A percentile compares a stretch with the other conserved stretches of the same genome.
Conservation (phyloP, 2,797 vertebrate genomes). For the Centroberyx gerrardi region DNA sequence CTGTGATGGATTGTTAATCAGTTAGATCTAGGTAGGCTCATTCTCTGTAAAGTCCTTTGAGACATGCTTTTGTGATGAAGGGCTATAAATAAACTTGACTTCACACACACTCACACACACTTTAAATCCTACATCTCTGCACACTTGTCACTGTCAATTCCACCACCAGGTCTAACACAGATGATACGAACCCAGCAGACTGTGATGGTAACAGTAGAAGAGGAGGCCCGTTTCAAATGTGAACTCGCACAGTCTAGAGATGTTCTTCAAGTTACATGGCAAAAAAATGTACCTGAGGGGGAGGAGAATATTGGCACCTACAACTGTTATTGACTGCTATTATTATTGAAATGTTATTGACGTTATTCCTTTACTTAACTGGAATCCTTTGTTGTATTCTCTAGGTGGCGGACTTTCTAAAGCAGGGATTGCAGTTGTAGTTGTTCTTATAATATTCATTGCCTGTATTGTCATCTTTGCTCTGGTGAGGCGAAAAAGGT, state of each 20-base stretch:
- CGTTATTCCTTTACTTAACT: background rate
- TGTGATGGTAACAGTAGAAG: slow-evolving; percentile 7
- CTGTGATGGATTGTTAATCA: too few relatives aligned
- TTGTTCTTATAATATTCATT: accelerated
- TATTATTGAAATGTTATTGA: background rate
- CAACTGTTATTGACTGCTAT: background rate
- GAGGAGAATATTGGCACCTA: slow-evolving; percentile 28
- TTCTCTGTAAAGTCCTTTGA: too few relatives aligned
- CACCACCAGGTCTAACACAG: slow-evolving; percentile 12
- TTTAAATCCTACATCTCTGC: too few relatives aligned
- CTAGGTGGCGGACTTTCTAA: background rate
- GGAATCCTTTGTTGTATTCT: slow-evolving; percentile 4
- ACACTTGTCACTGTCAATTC: too few relatives aligned
- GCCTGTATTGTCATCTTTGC: background rate
- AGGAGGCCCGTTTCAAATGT: slow-evolving; percentile 16
- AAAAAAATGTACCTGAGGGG: background rate
- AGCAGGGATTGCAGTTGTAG: accelerated
- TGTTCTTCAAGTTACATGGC: slow-evolving; percentile 43
- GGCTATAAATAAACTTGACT: too few relatives aligned
- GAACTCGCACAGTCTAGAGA: slow-evolving; percentile 16
- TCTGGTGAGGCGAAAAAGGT: background rate
- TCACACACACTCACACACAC: too few relatives aligned
- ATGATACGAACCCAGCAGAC: slow-evolving; percentile 9
- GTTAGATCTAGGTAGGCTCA: too few relatives aligned
- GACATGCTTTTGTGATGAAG: too few relatives aligned